Evolutionary conservation across 2,113 vertebrate species (phyloP), one percentile per base, ranked within the genome.

Genomic region (Acanthisitta chloris): DNA sequence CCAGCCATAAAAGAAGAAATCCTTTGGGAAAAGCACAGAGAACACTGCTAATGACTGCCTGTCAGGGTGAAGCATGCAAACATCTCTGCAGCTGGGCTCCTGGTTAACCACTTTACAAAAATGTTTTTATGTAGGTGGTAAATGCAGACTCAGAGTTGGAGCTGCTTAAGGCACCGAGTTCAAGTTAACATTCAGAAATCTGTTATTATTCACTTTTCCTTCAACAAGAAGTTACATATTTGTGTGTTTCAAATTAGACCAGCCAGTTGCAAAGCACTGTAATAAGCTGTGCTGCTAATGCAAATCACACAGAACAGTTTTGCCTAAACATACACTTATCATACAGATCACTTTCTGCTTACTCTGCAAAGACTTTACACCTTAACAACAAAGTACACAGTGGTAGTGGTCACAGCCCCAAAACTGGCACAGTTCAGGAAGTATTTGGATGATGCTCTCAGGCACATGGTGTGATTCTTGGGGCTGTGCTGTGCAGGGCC

Each of bases 21-120:
- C 14, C 29, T 86, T 61, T 77, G 70, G 42, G 59, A 90, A 91
- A 74, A 95, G 64, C 80, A 86, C 38, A 78, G 83, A 90, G 72
- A 96, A 92, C 88, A 80, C 55, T 81, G 58, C 34, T 85, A 93
- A 94, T 92, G 92, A 96, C 86, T 81, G 95, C 88, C 88, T 92
- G 94, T 82, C 94, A 67, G 69, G 92, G 57, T 17, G 72, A 90
- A 94, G 84, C 90, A 80, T 84, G 86, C 70, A 86, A 73, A 92
- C 92, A 92, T 93, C 90, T 85, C 93, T 98, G 95, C 97, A 98
- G 97, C 97, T 97, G 98, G 87, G 90, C 91, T 96, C 90, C 91
- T 97, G 97, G 98, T 98, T 97, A 98, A 97, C 98, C 91, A 96
- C 97, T 93, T 96, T 90, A 96, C 97, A 95, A 98, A 98, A 98